These are phyloP conservation scores for Glyphotaelius pellucidus DNA, from an alignment of 2,888 invertebrate species.

Conservation along the genomic window DNA sequence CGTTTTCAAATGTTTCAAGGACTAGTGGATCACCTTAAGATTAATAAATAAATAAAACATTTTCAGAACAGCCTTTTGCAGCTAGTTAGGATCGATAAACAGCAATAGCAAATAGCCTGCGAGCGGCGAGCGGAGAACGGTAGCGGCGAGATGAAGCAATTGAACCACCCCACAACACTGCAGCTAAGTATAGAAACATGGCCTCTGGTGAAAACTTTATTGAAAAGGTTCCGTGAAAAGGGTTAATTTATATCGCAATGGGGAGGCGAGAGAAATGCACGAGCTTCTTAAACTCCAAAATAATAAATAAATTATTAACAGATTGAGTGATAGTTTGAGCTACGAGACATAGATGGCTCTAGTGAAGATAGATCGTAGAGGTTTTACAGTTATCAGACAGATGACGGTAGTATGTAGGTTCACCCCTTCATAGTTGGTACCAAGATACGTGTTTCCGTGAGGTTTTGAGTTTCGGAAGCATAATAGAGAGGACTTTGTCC, in stretches of 20 bases:
- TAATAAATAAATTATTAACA: no score
- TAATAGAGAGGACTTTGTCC: no score
- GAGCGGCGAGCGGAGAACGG: background rate
- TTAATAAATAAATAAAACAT: background rate
- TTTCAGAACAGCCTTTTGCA: background rate
- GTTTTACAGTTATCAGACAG: no score
- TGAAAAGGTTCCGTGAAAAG: slow-evolving; percentile 42
- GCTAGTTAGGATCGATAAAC: background rate
- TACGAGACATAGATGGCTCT: no score
- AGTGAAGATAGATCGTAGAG: no score
- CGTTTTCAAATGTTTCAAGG: no score
- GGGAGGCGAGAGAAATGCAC: background rate
- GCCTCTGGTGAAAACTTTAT: slow-evolving; percentile 41
- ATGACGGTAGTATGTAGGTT: no score
- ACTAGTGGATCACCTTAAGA: background rate
- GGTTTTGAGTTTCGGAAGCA: no score
- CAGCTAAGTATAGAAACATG: slow-evolving; percentile 31
- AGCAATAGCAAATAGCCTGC: background rate
- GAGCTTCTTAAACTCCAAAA: background rate
- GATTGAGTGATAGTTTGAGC: no score
- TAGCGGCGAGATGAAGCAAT: background rate
- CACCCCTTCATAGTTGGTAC: no score
- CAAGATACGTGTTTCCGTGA: no score
- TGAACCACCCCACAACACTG: slow-evolving; percentile 7
- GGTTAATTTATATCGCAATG: slow-evolving; percentile 41